Evolutionary conservation across 2,113 vertebrate species (phyloP), one percentile per base, ranked within the genome.

Genomic region (Percopsis transmontana): DNA sequence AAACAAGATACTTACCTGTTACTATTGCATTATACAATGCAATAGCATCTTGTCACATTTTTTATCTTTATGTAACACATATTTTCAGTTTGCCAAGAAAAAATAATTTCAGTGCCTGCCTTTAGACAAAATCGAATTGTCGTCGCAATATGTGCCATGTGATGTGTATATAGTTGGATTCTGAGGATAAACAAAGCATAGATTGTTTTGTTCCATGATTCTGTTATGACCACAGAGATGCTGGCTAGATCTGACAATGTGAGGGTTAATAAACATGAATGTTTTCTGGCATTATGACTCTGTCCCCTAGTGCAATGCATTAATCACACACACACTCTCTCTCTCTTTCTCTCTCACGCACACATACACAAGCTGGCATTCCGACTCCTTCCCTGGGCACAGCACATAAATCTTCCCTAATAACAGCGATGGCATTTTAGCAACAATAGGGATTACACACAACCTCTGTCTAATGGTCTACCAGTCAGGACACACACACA

Each of bases 371-470:
- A 58, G 73, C 80, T 88, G 85, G 87, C 81, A 86, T 88, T 84
- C 83, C 70, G 75, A 87, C 85, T 84, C 66, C 77, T 74, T 89
- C 85, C 85, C 86, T 83, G 70, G 89, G 81, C 80, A 78, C 77
- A 80, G 82, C 70, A 82, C 79, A 91, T 88, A 89, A 89, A 91
- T 91, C 84, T 86, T 84, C 81, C 68, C 83, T 85, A 88, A 90
- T 89, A 90, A 90, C 85, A 87, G 84, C 74, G 12, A 80, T 91
- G 90, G 85, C 87, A 90, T 90, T 90, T 91, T 83, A 86, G 89
- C 79, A 87, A 90, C 83, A 91, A 89, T 87, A 77, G 83, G 83
- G 83, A 90, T 89, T 88, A 90, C 85, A 85, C 88, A 87, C 73
- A 89, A 87, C 82, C 81, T 82, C 72, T 81, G 76, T 85, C 55